These are phyloP conservation scores for Girardia tigrina DNA, from an alignment of 2,888 invertebrate genomes.

Conservation along the genomic window DNA sequence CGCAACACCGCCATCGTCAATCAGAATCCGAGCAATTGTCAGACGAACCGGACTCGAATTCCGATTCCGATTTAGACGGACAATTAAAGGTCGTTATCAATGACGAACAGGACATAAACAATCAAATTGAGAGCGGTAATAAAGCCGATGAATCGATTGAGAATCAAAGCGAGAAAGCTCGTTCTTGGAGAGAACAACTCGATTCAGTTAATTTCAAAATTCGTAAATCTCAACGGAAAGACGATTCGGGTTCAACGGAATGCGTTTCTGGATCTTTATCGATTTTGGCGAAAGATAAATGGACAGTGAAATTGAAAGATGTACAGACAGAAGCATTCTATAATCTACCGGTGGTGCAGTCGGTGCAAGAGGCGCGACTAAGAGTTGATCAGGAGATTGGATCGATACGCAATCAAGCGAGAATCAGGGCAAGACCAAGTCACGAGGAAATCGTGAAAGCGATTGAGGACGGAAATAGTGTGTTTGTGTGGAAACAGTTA, in stretches of 20 bases:
- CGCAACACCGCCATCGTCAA: background rate
- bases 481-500: background rate
- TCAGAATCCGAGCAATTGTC: background rate
- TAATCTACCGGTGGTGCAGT: background rate
- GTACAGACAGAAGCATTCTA: background rate
- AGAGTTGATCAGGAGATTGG: background rate
- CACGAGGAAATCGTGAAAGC: background rate
- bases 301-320: background rate
- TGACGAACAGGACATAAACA: constrained; percentile 13
- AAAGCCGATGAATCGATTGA: background rate
- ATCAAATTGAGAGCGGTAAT: background rate
- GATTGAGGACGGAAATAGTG: constrained; percentile 2
- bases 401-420: background rate
- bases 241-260: background rate
- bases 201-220: constrained; percentile 14
- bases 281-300: background rate
- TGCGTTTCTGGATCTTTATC: background rate
- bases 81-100: constrained; percentile 6
- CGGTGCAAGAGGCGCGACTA: background rate
- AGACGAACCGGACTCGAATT: background rate
- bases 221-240: background rate
- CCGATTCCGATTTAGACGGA: background rate
- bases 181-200: background rate
- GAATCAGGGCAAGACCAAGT: background rate
- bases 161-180: background rate